phyloP scores from a whole-genome alignment of 1,140 invertebrate genomes.

The Druon quercuslanigerum region DNA sequence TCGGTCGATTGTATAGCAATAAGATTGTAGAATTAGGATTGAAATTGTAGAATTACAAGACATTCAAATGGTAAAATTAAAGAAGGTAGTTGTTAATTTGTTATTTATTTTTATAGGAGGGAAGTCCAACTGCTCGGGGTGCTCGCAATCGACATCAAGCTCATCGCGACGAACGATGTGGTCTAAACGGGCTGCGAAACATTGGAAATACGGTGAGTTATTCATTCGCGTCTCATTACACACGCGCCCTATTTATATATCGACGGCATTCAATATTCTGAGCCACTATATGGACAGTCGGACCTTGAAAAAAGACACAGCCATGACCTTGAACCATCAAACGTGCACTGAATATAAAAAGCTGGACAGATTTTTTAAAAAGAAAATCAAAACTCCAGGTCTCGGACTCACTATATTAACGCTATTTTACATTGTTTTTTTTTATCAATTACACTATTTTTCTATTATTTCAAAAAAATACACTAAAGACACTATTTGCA shows the following conservation, averaged over 20 bases:
- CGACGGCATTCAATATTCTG: conserved; percentile 33
- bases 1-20: no score
- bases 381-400: neutral
- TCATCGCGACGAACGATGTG: conserved; percentile 72
- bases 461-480: no score
- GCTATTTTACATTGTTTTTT: no score
- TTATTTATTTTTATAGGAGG: conserved; percentile 64
- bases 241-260: conserved; percentile 31
- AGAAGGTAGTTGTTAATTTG: conserved; percentile 6
- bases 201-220: conserved; percentile 91
- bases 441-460: no score
- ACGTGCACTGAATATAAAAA: neutral
- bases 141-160: conserved; percentile 57
- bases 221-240: conserved; percentile 29
- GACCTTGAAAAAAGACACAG: neutral
- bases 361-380: neutral
- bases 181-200: conserved; percentile 91
- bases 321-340: conserved; percentile 4
- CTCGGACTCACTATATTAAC: no score
- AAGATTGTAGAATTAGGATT: no score
- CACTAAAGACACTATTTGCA: no score
- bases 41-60: conserved; percentile 23
- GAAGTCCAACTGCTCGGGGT: conserved; percentile 59
- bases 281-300: conserved; percentile 10
- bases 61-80: conserved; percentile 32